Evolutionary conservation across 2,113 vertebrate species (phyloP).

Genomic region (Lagopus leucura): DNA sequence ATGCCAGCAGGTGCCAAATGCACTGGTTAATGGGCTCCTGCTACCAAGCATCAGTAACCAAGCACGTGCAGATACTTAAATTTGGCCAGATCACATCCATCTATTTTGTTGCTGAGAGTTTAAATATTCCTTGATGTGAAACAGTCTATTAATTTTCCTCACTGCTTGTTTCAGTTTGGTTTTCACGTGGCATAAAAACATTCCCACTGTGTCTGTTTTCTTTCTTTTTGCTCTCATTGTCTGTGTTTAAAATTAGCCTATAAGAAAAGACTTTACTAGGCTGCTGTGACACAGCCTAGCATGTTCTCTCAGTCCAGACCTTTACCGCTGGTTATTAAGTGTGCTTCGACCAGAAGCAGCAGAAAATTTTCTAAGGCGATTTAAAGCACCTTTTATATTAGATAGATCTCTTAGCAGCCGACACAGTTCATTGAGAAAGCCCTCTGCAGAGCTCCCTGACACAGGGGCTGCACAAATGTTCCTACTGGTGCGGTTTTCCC

Average conservation of each 20-base stretch:
- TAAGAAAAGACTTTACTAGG: conserved; percentile 12
- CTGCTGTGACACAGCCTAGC: not conserved
- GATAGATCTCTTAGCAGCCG: not conserved
- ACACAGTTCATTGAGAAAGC: not conserved
- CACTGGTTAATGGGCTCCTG: not conserved
- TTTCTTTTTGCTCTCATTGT: not conserved
- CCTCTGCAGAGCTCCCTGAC: not conserved
- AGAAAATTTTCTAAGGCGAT: not conserved
- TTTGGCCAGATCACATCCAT: not conserved
- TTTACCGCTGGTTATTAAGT: not conserved
- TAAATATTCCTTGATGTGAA: not conserved
- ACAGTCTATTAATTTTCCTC: not conserved
- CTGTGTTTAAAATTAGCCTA: not conserved
- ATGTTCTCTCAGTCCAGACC: not conserved
- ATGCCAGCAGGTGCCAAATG: not conserved
- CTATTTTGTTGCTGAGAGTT: not conserved
- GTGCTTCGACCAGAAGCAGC: not conserved
- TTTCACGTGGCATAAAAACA: not conserved
- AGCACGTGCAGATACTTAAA: not conserved
- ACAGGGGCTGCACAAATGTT: not conserved
- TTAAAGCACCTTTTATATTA: not conserved
- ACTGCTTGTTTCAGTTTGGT: not conserved
- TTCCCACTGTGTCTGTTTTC: conserved; percentile 2
- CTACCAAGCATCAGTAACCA: not conserved
- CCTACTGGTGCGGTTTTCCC: not conserved